Conservation (phyloP, 1,140 invertebrate genomes). For the Ctenoplectra terminalis region DNA sequence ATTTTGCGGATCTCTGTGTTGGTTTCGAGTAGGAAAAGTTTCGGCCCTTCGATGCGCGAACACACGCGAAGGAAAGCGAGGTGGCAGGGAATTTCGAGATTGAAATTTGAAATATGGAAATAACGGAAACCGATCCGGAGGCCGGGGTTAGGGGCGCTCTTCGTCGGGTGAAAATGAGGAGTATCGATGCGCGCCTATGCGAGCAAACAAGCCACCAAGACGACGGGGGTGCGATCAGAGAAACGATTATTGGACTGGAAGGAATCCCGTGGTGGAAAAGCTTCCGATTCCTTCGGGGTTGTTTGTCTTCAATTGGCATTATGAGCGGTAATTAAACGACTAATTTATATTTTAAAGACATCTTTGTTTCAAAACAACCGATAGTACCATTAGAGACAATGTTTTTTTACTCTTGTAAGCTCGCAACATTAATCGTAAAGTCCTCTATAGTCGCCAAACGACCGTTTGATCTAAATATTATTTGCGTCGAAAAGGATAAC, state of each 20-base stretch:
- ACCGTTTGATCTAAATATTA: neutral
- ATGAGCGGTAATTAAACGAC: too few relatives aligned
- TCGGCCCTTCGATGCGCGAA: neutral
- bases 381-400: too few relatives aligned
- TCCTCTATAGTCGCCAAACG: neutral
- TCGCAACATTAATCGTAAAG: too few relatives aligned
- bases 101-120: slow-evolving; percentile 76
- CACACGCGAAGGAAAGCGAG: slow-evolving; percentile 29
- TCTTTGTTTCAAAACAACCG: too few relatives aligned
- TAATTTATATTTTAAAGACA: too few relatives aligned
- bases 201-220: slow-evolving; percentile 8
- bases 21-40: neutral
- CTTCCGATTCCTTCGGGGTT: neutral
- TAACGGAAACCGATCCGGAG: slow-evolving; percentile 69
- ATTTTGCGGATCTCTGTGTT: neutral
- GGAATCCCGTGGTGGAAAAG: neutral
- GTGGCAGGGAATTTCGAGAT: slow-evolving; percentile 71
- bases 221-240: neutral
- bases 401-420: too few relatives aligned
- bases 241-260: slow-evolving; percentile 9
- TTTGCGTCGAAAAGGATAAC: neutral
- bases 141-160: neutral
- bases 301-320: too few relatives aligned
- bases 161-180: slow-evolving; percentile 15
- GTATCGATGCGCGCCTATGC: slow-evolving; percentile 24